Percentiles rank a stretch among this genome's conserved stretches.
These are phyloP conservation scores for Neotragus moschatus DNA, from an alignment of 2,113 vertebrate species.

Conservation along the genomic window DNA sequence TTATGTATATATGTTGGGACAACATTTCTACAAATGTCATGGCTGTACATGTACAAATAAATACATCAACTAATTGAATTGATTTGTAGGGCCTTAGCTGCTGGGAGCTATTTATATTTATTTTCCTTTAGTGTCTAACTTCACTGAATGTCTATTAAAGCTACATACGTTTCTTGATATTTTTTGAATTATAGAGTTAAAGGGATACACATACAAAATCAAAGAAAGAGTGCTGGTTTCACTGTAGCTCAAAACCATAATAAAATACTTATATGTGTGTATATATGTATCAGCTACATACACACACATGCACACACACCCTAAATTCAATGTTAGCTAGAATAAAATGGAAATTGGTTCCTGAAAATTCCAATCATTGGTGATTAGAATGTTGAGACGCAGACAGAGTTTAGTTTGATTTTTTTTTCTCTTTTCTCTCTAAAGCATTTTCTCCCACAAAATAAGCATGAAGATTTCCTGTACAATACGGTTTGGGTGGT, in stretches of 20 bases:
- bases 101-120: not conserved
- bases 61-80: not conserved
- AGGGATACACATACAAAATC: not conserved
- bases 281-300: not conserved
- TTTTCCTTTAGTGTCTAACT: not conserved
- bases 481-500: not conserved
- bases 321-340: constrained; percentile 19
- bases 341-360: constrained; percentile 28
- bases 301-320: not conserved
- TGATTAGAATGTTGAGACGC: constrained; percentile 21
- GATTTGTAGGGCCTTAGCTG: not conserved
- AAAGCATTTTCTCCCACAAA: not conserved
- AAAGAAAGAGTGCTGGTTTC: not conserved
- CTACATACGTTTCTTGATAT: not conserved
- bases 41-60: not conserved
- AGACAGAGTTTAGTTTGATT: not conserved
- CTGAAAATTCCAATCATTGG: not conserved
- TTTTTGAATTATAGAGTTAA: not conserved
- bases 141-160: not conserved
- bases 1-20: not conserved
- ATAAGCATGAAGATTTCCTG: not conserved
- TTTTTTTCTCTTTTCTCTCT: not conserved
- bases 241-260: not conserved
- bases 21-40: not conserved
- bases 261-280: not conserved